These are phyloP conservation scores for Dynastes maya DNA, from an alignment of 2,888 invertebrate species.

Conservation along the genomic window DNA sequence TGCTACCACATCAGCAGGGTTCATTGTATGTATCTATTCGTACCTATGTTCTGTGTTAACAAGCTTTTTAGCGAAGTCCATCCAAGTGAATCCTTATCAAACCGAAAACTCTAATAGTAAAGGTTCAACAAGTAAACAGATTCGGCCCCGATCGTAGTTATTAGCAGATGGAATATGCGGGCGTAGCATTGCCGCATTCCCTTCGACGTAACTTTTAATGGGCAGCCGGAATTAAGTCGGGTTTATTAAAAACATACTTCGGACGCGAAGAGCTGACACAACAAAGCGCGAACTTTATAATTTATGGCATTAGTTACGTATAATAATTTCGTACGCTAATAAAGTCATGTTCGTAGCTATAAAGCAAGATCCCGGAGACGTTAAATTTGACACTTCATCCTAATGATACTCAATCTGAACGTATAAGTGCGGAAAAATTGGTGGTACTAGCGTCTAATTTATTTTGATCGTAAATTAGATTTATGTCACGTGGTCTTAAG, in stretches of 20 bases:
- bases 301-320: slow-evolving; percentile 41
- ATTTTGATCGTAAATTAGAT: slow-evolving; percentile 21
- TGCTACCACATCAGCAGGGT: too few species aligned
- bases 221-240: slow-evolving; percentile 36
- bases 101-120: too few species aligned
- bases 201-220: slow-evolving; percentile 40
- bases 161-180: neutral
- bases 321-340: slow-evolving; percentile 29
- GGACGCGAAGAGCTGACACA: slow-evolving; percentile 26
- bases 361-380: slow-evolving; percentile 13
- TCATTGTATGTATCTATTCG: too few species aligned
- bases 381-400: slow-evolving; percentile 16
- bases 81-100: too few species aligned
- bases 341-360: slow-evolving; percentile 18
- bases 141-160: too few species aligned
- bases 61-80: too few species aligned
- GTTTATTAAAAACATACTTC: slow-evolving; percentile 46
- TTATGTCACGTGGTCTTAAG: slow-evolving; percentile 14
- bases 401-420: slow-evolving; percentile 15
- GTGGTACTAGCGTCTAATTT: neutral
- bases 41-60: too few species aligned
- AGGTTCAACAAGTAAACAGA: too few species aligned
- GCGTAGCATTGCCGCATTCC: slow-evolving; percentile 5
- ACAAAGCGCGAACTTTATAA: slow-evolving; percentile 31
- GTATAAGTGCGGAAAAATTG: slow-evolving; percentile 17